Conservation (phyloP, 2,113 vertebrate genomes). For the Stigmatopora nigra region DNA sequence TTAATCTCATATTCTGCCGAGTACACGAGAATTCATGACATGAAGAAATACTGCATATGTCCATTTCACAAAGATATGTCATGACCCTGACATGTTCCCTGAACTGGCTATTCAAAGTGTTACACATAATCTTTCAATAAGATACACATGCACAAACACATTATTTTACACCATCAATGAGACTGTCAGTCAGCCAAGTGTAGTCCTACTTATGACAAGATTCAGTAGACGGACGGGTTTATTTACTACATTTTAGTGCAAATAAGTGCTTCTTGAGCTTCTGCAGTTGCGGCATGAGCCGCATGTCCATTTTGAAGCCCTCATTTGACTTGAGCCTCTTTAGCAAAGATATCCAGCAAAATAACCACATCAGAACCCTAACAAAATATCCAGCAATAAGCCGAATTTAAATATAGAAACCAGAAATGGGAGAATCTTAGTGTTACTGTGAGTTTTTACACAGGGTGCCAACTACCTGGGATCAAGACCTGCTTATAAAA, state of each 20-base stretch:
- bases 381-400: background rate
- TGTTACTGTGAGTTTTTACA: background rate
- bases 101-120: conserved; percentile 33
- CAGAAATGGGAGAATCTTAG: background rate
- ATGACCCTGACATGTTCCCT: conserved; percentile 9
- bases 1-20: background rate
- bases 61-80: conserved; percentile 10
- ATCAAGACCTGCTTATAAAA: background rate
- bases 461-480: no score
- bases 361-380: background rate
- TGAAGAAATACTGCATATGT: background rate
- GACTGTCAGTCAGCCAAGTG: conserved; percentile 33
- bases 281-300: background rate
- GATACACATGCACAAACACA: conserved; percentile 9
- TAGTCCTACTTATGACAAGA: conserved; percentile 27
- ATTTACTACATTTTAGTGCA: conserved; percentile 13
- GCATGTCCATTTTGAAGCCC: background rate
- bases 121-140: conserved; percentile 18
- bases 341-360: background rate
- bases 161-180: conserved; percentile 12
- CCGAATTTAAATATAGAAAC: background rate
- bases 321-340: background rate
- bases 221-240: conserved; percentile 27
- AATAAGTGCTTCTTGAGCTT: conserved; percentile 4
- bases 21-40: background rate